Base-by-base conservation (phyloP, 2,113 vertebrate genomes). In the Martes martes region DNA sequence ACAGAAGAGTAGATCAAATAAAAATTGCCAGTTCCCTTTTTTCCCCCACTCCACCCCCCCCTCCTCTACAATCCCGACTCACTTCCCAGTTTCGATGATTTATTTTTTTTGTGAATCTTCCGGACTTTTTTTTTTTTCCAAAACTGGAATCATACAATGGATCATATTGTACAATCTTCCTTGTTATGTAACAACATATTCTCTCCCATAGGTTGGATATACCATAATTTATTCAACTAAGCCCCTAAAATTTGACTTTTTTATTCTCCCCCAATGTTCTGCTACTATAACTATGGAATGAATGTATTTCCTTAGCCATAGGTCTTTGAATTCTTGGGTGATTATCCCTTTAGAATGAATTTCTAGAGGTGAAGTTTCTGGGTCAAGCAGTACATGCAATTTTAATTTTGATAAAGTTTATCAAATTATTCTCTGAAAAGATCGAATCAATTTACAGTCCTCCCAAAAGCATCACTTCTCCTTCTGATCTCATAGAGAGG, bases 321-420 rank as follows among this genome's bases (percentile, higher is more conserved):
- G 73, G 47, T 85, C 47, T 93, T 92, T 69, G 28, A 63, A 55
- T 91, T 79, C 57, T 61, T 61, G 16, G 67, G 7, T 57, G 67
- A 95, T 52, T 42, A 57, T 63, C 55, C 23, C 19, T 91, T 69
- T 65, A 81, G 57, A 92, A 90, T n/a, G 69, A 90, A 92, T 91
- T 90, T 28, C 55, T 96, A 74, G 50, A 81, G 76, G 33, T 39
- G 45, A 91, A 93, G 91, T 85, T 74, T 91, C 81, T 84, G 28
- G 28, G 21, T 94, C 71, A 93, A 94, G 65, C 11, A 92, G 26
- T 78, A 50, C 6, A 47, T 88, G 57, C 2, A 45, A 95, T 94
- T 81, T 93, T 93, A 69, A 83, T 90, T 96, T 96, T 95, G 65
- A 91, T 80, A 76, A 95, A 95, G n/a, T 47, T 74, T 74, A 84